Conservation (phyloP, 2,888 invertebrate genomes). For the Iselma pallidipennis region DNA sequence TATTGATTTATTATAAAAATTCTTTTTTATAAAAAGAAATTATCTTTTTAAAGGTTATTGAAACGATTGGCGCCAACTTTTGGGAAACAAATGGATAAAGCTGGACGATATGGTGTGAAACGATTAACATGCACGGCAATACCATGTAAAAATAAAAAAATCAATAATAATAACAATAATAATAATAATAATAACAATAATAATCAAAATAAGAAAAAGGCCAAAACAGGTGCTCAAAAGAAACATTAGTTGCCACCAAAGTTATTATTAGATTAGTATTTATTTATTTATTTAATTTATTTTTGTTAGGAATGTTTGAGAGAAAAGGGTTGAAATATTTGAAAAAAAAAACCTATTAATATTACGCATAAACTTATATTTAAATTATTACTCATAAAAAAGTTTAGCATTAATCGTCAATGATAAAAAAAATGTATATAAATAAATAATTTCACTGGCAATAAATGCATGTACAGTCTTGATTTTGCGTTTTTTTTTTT, state of each 20-base stretch:
- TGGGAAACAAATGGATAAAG: conserved; percentile 48
- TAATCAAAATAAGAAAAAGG: conserved; percentile 24
- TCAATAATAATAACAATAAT: conserved; percentile 27
- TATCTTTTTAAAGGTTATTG: conserved; percentile 45
- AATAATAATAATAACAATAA: conserved; percentile 22
- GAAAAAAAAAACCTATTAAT: conserved; percentile 12
- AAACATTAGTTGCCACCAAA: conserved; percentile 41
- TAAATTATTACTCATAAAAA: conserved; percentile 45
- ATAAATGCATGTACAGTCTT: conserved; percentile 52
- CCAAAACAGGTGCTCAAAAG: conserved; percentile 32
- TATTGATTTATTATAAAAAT: conserved; percentile 6
- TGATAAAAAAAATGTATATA: conserved; percentile 41
- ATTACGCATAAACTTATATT: conserved; percentile 38
- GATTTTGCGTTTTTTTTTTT: conserved; percentile 43
- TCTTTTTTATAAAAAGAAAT: neutral
- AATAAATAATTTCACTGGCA: conserved; percentile 47
- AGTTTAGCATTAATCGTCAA: conserved; percentile 45
- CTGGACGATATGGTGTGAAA: conserved; percentile 48
- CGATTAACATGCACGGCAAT: conserved; percentile 51
- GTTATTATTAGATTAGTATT: conserved; percentile 32
- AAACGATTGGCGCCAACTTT: conserved; percentile 49
- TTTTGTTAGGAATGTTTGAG: neutral
- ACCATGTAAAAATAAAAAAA: conserved; percentile 46
- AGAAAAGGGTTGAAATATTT: conserved; percentile 7
- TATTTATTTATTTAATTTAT: conserved; percentile 42